Percentiles rank a stretch among this genome's conserved stretches.
Conservation (phyloP, 2,113 vertebrate species). For the Ifrita kowaldi region DNA sequence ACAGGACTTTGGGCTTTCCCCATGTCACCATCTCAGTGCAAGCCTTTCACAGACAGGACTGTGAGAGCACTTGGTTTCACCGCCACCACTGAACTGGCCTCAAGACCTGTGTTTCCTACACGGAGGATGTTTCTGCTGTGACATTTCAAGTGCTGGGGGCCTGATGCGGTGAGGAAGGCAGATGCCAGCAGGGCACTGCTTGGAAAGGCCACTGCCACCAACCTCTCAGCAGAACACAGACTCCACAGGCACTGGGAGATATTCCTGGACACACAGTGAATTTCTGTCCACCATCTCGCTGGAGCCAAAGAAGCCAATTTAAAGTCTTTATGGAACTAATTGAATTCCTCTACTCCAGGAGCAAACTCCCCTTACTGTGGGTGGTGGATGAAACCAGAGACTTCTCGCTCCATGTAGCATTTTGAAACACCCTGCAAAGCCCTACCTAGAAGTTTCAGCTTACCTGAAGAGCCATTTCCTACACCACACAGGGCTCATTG, state of each 20-base stretch:
- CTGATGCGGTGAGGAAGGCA: background rate
- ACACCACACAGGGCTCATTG: background rate
- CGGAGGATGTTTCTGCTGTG: background rate
- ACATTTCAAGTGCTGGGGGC: accelerated
- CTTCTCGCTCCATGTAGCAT: accelerated
- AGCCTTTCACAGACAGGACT: background rate
- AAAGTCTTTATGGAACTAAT: background rate
- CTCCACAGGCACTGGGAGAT: background rate
- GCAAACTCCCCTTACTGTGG: background rate
- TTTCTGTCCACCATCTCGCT: background rate
- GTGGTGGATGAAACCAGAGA: background rate
- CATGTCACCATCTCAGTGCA: background rate
- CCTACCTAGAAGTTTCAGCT: background rate
- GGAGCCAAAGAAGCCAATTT: background rate
- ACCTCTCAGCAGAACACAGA: background rate
- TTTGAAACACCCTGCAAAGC: background rate
- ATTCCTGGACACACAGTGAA: background rate
- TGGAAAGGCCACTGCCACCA: background rate
- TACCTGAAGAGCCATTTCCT: background rate
- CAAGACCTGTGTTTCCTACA: background rate
- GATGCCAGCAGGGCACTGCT: background rate
- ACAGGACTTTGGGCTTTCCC: background rate
- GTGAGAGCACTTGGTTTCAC: background rate
- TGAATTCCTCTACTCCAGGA: background rate
- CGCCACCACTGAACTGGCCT: background rate